These are phyloP conservation scores for Boloria selene DNA, from an alignment of 2,888 invertebrate species.

Conservation along the genomic window DNA sequence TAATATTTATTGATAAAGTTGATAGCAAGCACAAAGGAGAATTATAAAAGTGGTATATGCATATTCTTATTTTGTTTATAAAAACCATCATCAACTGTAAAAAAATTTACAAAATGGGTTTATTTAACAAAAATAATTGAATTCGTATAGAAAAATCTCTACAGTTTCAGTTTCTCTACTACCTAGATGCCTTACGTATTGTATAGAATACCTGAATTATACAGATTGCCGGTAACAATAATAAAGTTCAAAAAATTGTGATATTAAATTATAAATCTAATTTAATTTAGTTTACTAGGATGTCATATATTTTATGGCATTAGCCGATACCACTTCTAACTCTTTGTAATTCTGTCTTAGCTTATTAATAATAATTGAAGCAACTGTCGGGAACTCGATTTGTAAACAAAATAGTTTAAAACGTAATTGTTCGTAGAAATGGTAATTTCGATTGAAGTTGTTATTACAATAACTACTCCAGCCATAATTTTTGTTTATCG, in stretches of 20 bases:
- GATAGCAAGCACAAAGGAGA: constrained; percentile 6
- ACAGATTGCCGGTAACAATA: too few relatives aligned
- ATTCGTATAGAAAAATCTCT: too few relatives aligned
- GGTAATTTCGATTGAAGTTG: background rate
- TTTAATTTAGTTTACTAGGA: too few relatives aligned
- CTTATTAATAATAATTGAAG: background rate
- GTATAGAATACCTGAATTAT: too few relatives aligned
- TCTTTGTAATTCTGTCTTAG: background rate
- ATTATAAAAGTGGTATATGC: background rate
- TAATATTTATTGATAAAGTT: constrained; percentile 21
- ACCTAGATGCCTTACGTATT: too few relatives aligned
- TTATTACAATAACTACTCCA: background rate
- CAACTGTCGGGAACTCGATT: constrained; percentile 1
- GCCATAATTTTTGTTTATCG: too few relatives aligned
- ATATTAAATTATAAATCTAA: background rate
- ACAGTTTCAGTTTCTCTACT: too few relatives aligned
- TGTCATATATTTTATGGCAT: too few relatives aligned
- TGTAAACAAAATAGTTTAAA: constrained; percentile 9
- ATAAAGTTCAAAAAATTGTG: too few relatives aligned
- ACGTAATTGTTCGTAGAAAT: background rate
- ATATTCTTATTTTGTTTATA: background rate
- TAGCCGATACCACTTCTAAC: background rate
- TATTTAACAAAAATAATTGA: too few relatives aligned
- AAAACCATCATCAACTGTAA: too few relatives aligned
- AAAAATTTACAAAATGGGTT: too few relatives aligned